Evolutionary conservation across 2,113 vertebrate genomes (phyloP).

Genomic region (Irena cyanogastra): DNA sequence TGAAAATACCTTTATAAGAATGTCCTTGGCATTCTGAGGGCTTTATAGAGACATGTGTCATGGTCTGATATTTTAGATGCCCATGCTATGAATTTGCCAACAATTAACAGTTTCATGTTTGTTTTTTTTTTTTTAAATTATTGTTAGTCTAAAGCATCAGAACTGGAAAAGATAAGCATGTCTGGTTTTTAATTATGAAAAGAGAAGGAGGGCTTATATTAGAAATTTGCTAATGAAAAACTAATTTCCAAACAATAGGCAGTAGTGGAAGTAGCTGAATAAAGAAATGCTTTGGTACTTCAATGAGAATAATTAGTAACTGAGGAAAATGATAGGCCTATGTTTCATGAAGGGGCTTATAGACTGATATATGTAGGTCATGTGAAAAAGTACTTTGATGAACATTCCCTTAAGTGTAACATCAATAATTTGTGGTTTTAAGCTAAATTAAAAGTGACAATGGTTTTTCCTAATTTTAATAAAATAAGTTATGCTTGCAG

Average conservation of each 20-base stretch:
- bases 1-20: background rate
- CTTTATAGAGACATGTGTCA: background rate
- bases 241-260: conserved; percentile 13
- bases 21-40: background rate
- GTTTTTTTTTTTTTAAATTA: background rate
- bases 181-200: background rate
- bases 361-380: conserved; percentile 21
- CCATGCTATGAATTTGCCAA: conserved; percentile 1
- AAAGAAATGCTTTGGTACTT: background rate
- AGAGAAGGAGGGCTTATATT: background rate
- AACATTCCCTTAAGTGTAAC: background rate
- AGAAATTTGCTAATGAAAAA: conserved; percentile 30
- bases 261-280: background rate
- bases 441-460: conserved; percentile 13
- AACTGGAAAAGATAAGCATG: background rate
- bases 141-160: background rate
- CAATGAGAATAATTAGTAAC: conserved; percentile 20
- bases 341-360: background rate
- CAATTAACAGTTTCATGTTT: conserved; percentile 18
- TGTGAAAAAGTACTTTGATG: conserved; percentile 26
- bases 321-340: background rate
- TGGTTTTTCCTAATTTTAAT: conserved; percentile 34
- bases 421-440: conserved; percentile 15
- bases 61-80: background rate
- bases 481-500: background rate